Conservation (phyloP, 2,113 vertebrate genomes). For the Grammomys dolichurus region DNA sequence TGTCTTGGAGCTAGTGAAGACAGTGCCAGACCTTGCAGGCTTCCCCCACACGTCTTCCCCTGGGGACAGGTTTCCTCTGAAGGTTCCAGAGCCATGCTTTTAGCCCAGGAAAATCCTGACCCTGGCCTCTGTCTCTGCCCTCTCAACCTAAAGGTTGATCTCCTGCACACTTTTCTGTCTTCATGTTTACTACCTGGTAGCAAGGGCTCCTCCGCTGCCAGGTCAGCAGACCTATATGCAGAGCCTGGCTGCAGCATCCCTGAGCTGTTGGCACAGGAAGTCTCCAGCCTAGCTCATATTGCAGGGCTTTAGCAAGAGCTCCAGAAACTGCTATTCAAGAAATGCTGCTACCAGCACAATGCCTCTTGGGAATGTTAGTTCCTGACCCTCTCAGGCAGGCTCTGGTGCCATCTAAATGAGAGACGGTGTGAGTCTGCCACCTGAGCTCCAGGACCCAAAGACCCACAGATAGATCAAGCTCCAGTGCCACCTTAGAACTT, state of each 20-base stretch:
- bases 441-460: neutral
- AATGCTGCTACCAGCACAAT: neutral
- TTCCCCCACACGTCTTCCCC: neutral
- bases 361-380: neutral
- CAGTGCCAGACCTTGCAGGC: conserved; percentile 38
- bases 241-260: neutral
- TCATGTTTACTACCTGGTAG: neutral
- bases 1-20: conserved; percentile 46
- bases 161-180: neutral
- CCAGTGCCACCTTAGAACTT: neutral
- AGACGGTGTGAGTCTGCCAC: neutral
- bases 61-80: conserved; percentile 36
- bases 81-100: neutral
- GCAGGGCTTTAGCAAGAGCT: neutral
- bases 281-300: neutral
- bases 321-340: neutral
- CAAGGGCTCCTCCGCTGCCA: neutral
- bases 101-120: neutral
- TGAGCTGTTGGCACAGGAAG: neutral
- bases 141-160: neutral
- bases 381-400: no score
- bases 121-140: neutral
- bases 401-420: neutral
- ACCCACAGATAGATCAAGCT: neutral
- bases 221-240: neutral